Conservation (phyloP, 2,888 invertebrate species). For the Xiphydria camelus region DNA sequence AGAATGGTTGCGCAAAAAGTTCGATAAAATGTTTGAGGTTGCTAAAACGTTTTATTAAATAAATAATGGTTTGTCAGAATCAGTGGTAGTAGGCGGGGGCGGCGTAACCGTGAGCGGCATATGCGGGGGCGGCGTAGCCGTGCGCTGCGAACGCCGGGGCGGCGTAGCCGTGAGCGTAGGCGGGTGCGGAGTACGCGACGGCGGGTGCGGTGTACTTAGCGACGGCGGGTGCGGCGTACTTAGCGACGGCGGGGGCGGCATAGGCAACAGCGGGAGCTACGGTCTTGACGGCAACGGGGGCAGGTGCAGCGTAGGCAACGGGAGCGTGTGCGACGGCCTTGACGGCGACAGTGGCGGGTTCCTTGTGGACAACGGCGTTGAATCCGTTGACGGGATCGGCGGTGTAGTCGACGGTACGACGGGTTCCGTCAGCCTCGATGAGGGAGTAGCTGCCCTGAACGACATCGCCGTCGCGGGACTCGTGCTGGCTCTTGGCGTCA, state of each 20-base stretch:
- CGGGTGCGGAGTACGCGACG: slow-evolving; percentile 19
- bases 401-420: slow-evolving; percentile 36
- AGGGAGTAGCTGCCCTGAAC: slow-evolving; percentile 40
- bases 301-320: slow-evolving; percentile 57
- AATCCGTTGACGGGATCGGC: slow-evolving; percentile 39
- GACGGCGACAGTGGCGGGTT: slow-evolving; percentile 36
- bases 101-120: slow-evolving; percentile 60
- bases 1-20: no score
- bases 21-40: no score
- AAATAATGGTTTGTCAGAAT: slow-evolving; percentile 50
- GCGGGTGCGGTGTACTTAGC: slow-evolving; percentile 25
- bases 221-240: slow-evolving; percentile 25
- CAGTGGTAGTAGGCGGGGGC: slow-evolving; percentile 62
- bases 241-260: slow-evolving; percentile 23
- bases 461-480: slow-evolving; percentile 38
- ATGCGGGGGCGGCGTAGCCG: slow-evolving; percentile 24
- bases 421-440: slow-evolving; percentile 36
- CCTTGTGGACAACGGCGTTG: slow-evolving; percentile 41
- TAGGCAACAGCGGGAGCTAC: slow-evolving; percentile 21
- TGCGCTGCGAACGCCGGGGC: slow-evolving; percentile 13
- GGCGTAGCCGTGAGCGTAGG: slow-evolving; percentile 25
- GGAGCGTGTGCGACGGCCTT: slow-evolving; percentile 57
- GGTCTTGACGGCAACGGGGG: slow-evolving; percentile 48
- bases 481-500: slow-evolving; percentile 38
- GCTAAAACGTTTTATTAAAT: slow-evolving; percentile 17